phyloP scores from a whole-genome alignment of 2,113 vertebrate genomes.

The Parotia lawesii region DNA sequence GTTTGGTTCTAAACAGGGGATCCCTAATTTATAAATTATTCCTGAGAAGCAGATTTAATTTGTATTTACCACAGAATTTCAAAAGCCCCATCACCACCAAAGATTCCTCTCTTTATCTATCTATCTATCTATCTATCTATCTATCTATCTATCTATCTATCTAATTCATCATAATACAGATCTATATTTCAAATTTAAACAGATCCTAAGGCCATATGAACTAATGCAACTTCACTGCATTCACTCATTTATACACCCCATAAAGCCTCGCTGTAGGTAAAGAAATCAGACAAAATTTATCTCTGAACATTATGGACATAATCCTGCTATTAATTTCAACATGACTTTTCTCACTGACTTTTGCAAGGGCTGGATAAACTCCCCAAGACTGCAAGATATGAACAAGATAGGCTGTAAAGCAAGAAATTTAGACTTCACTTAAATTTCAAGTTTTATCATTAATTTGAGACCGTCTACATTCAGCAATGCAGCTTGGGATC shows the following conservation, averaged over 20 bases:
- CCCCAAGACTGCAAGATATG: neutral
- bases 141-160: too few relatives aligned
- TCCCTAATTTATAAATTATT: neutral
- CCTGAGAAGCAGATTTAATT: neutral
- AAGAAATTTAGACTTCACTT: neutral
- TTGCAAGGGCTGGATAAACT: neutral
- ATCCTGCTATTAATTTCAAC: neutral
- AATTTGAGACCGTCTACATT: neutral
- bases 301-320: neutral
- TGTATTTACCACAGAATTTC: neutral
- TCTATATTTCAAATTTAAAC: neutral
- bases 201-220: neutral
- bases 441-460: neutral
- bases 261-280: neutral
- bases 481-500: neutral
- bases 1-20: neutral
- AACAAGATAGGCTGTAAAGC: neutral
- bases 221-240: neutral
- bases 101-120: neutral
- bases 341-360: neutral
- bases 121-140: neutral
- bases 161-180: neutral
- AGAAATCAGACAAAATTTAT: neutral
- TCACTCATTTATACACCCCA: neutral
- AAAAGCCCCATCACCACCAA: neutral